A percentile compares a stretch with the other conserved stretches of the same genome.
These are phyloP conservation scores for Lepidocyrtinus sp. DNA, from an alignment of 2,888 invertebrate genomes.

Conservation along the genomic window DNA sequence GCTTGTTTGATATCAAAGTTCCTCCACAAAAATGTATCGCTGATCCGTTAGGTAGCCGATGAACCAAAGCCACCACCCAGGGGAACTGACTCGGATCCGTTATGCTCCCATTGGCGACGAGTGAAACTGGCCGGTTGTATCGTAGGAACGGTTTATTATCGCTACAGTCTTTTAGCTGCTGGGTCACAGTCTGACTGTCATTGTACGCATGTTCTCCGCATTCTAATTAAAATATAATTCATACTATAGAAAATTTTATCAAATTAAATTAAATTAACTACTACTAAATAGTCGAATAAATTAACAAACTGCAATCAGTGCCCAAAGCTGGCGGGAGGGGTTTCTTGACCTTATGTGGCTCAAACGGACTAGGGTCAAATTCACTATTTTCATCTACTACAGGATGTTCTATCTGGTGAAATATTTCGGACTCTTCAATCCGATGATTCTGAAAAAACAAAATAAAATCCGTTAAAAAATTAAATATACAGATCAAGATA, in stretches of 20 bases:
- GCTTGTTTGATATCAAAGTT: constrained; percentile 71
- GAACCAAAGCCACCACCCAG: constrained; percentile 58
- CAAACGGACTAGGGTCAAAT: constrained; percentile 41
- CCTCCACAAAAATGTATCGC: constrained; percentile 72
- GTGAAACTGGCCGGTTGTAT: neutral
- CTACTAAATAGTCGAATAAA: no score
- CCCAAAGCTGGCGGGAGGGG: neutral
- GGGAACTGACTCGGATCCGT: constrained; percentile 57
- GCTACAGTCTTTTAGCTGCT: constrained; percentile 1
- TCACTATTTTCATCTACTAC: constrained; percentile 36
- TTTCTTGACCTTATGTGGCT: constrained; percentile 33
- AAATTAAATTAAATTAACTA: neutral
- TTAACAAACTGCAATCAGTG: constrained; percentile 37
- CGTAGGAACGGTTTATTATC: no score
- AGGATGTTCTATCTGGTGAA: constrained; percentile 40
- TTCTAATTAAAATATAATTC: constrained; percentile 34
- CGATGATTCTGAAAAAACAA: constrained; percentile 24
- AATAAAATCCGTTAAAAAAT: neutral
- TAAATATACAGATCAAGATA: neutral
- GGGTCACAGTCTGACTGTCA: constrained; percentile 7
- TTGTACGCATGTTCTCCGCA: constrained; percentile 54
- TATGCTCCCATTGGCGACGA: constrained; percentile 24
- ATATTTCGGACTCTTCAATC: constrained; percentile 46
- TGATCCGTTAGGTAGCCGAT: constrained; percentile 36
- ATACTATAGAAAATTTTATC: neutral